These are phyloP conservation scores for Pseudochaenichthys georgianus DNA, from an alignment of 2,797 vertebrate species.

Conservation along the genomic window DNA sequence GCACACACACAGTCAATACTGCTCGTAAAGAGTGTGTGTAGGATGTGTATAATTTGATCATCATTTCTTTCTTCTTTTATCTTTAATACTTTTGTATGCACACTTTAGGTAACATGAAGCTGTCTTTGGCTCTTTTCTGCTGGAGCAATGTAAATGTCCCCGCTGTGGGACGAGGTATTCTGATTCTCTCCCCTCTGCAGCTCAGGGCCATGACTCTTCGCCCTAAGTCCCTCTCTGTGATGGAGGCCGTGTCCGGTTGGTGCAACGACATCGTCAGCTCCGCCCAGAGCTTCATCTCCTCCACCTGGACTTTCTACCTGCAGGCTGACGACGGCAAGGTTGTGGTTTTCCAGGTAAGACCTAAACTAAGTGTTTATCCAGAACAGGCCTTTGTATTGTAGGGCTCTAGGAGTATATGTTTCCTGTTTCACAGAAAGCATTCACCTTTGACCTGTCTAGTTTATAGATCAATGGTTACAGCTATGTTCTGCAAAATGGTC, in stretches of 20 bases:
- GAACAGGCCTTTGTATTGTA: not conserved
- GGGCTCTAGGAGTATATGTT: not conserved
- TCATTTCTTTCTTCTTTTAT: too few species aligned
- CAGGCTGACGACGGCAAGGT: slow-evolving; percentile 96
- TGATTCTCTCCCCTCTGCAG: slow-evolving; percentile 61
- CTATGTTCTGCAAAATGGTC: not conserved
- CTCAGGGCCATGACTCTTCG: slow-evolving; percentile 85
- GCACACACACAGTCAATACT: not conserved
- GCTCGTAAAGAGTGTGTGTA: slow-evolving; percentile 1
- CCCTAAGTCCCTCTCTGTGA: slow-evolving; percentile 84
- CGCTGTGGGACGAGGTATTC: too few species aligned
- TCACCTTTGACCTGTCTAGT: not conserved
- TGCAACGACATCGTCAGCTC: slow-evolving; percentile 96
- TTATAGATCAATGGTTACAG: not conserved
- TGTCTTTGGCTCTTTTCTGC: too few species aligned
- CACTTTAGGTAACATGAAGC: too few species aligned
- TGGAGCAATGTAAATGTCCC: too few species aligned
- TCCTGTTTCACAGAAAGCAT: not conserved
- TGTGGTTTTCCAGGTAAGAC: slow-evolving; percentile 94
- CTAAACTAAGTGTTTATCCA: not conserved
- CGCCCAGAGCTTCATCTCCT: slow-evolving; percentile 96
- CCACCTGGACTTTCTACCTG: slow-evolving; percentile 98
- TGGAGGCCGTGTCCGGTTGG: slow-evolving; percentile 92
- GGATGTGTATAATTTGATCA: too few species aligned
- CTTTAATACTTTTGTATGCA: too few species aligned